These are phyloP conservation scores for Elegia similella DNA, from an alignment of 2,888 invertebrate species.

Conservation along the genomic window DNA sequence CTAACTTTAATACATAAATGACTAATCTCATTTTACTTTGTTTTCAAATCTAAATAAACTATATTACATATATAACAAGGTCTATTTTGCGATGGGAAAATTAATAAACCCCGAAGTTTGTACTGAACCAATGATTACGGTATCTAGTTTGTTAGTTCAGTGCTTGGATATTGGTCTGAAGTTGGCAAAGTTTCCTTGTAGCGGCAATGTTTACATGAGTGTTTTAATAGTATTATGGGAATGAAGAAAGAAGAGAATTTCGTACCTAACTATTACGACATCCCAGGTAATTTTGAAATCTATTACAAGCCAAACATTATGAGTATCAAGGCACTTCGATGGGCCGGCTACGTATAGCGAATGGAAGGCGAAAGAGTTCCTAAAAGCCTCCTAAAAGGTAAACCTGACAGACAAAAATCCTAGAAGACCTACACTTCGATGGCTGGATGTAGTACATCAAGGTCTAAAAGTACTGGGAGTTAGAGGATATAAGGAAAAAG, in stretches of 20 bases:
- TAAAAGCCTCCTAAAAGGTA: too few relatives aligned
- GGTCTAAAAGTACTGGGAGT: too few relatives aligned
- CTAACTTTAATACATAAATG: not conserved
- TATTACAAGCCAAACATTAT: too few relatives aligned
- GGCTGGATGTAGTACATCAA: too few relatives aligned
- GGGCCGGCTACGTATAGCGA: too few relatives aligned
- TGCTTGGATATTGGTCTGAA: conserved; percentile 44
- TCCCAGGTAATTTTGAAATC: too few relatives aligned
- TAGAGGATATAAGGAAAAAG: too few relatives aligned
- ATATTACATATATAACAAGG: not conserved
- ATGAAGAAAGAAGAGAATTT: not conserved
- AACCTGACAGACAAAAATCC: too few relatives aligned
- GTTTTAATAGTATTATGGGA: not conserved
- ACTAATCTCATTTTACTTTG: not conserved
- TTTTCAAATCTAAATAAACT: not conserved
- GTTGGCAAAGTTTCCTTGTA: conserved; percentile 36
- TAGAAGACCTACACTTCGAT: too few relatives aligned
- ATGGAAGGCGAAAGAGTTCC: too few relatives aligned
- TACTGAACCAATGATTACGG: conserved; percentile 50
- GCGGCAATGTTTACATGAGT: conserved; percentile 22
- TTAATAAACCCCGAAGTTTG: conserved; percentile 28
- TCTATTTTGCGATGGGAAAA: not conserved
- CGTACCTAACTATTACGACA: too few relatives aligned
- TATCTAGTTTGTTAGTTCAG: conserved; percentile 62
- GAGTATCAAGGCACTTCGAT: too few relatives aligned